Percentiles rank a stretch among this genome's conserved stretches.
These are phyloP conservation scores for Tragelaphus scriptus DNA, from an alignment of 2,113 vertebrate species.

Conservation along the genomic window DNA sequence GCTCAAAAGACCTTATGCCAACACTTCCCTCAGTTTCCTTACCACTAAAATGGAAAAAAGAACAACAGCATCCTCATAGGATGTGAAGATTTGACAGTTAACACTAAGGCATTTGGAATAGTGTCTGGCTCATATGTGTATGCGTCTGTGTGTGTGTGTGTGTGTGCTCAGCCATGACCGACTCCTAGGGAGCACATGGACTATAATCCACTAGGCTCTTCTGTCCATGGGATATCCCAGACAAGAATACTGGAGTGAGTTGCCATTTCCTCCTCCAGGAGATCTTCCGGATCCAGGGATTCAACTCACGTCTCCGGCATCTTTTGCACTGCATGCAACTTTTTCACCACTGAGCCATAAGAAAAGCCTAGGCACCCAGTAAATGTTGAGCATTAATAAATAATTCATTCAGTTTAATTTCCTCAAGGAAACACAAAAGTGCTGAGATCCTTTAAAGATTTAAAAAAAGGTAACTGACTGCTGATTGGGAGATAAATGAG, in stretches of 20 bases:
- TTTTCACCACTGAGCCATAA: neutral
- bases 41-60: neutral
- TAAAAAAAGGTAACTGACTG: neutral
- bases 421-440: neutral
- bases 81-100: neutral
- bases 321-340: neutral
- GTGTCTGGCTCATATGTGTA: neutral
- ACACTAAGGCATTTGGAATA: neutral
- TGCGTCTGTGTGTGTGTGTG: accelerated
- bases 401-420: neutral
- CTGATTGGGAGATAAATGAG: neutral
- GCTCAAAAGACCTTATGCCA: neutral
- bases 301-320: accelerated
- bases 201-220: neutral
- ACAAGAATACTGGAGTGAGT: neutral
- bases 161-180: neutral
- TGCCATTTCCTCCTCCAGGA: neutral
- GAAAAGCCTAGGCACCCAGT: neutral
- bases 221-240: neutral
- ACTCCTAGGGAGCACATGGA: neutral
- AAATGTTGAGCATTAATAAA: neutral
- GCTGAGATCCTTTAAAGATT: neutral
- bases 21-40: neutral
- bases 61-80: neutral
- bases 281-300: neutral